These are phyloP conservation scores for Protophormia terraenovae DNA, from an alignment of 2,888 invertebrate species.

Conservation along the genomic window DNA sequence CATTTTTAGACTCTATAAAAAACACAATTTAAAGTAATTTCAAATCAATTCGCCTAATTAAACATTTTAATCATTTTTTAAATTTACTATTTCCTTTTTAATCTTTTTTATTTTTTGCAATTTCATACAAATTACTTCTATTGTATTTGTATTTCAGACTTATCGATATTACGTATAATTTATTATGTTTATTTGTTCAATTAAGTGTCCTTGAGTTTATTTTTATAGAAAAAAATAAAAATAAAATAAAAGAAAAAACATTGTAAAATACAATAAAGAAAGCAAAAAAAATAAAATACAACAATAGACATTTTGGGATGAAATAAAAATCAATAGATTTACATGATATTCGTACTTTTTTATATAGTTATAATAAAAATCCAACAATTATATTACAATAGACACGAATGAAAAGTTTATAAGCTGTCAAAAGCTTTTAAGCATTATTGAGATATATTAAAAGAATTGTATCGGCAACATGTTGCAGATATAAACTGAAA, in stretches of 20 bases:
- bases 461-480: background rate
- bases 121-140: background rate
- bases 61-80: too few species aligned
- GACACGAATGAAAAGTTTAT: background rate
- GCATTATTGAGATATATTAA: background rate
- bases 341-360: background rate
- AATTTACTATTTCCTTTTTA: background rate
- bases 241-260: background rate
- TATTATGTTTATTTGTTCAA: constrained; percentile 32
- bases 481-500: background rate
- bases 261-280: background rate
- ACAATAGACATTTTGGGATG: constrained; percentile 17
- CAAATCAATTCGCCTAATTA: too few species aligned
- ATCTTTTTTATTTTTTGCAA: background rate
- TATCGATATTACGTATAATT: constrained; percentile 20
- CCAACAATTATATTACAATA: background rate
- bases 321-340: constrained; percentile 44
- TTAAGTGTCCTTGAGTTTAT: constrained; percentile 52
- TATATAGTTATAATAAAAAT: background rate
- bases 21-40: too few species aligned
- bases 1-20: too few species aligned
- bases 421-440: background rate
- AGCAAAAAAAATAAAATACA: background rate
- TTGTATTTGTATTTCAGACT: background rate
- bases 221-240: constrained; percentile 1